Evolutionary conservation across 2,888 invertebrate genomes (phyloP).

Genomic region (Micoletzkya japonica): DNA sequence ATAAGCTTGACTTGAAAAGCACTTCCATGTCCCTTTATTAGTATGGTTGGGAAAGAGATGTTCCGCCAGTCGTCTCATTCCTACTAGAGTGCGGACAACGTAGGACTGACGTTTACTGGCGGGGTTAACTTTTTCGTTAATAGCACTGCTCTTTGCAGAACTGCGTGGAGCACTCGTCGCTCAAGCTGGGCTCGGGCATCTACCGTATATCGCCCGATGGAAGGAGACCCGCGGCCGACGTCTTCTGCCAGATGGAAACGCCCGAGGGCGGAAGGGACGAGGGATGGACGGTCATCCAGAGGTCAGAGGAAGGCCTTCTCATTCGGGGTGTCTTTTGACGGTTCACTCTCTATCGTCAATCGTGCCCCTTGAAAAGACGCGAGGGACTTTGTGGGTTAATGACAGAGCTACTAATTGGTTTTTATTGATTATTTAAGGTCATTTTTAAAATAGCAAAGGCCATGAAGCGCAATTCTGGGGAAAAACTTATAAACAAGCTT

Average conservation of each 20-base stretch:
- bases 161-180: conserved; percentile 6
- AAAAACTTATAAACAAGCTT: too few species aligned
- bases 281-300: conserved; percentile 2
- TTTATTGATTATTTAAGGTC: too few species aligned
- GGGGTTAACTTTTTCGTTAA: neutral
- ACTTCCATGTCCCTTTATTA: too few species aligned
- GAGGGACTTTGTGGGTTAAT: neutral
- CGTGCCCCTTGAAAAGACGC: too few species aligned
- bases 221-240: neutral
- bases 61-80: too few species aligned
- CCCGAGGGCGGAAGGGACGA: neutral
- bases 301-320: neutral
- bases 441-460: too few species aligned
- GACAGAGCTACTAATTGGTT: neutral
- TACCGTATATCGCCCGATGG: conserved; percentile 29
- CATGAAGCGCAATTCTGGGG: too few species aligned
- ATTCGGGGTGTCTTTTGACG: neutral
- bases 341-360: too few species aligned
- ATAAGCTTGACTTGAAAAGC: too few species aligned
- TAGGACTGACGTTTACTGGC: neutral
- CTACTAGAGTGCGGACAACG: too few species aligned
- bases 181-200: conserved; percentile 26
- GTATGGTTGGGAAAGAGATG: too few species aligned
- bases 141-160: neutral
- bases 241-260: conserved; percentile 23